Percentiles rank a stretch among this genome's conserved stretches.
These are phyloP conservation scores for Polydrusus cervinus DNA, from an alignment of 2,888 invertebrate species.

Conservation along the genomic window DNA sequence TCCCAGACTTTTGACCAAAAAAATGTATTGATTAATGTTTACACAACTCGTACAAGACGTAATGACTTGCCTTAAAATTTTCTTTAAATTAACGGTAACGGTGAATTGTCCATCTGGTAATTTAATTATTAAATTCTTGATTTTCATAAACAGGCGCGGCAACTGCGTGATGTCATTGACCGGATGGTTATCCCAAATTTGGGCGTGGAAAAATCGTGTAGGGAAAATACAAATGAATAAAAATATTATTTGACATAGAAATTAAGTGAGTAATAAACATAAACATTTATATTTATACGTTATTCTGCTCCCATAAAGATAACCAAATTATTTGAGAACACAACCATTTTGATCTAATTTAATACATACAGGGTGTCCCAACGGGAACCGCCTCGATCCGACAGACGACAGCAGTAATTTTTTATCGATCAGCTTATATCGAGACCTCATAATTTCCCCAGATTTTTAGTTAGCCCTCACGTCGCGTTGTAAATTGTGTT, in stretches of 20 bases:
- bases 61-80: not conserved
- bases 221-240: conserved; percentile 1
- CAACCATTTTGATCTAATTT: too few relatives aligned
- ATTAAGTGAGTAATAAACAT: not conserved
- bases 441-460: too few relatives aligned
- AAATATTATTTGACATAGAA: not conserved
- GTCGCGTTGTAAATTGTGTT: too few relatives aligned
- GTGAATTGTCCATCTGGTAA: conserved; percentile 21
- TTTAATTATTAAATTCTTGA: conserved; percentile 11
- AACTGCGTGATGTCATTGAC: conserved; percentile 33
- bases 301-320: too few relatives aligned
- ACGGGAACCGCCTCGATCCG: too few relatives aligned
- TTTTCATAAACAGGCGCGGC: conserved; percentile 32
- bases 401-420: too few relatives aligned
- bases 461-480: too few relatives aligned
- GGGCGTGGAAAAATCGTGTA: conserved; percentile 14
- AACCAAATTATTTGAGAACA: too few relatives aligned
- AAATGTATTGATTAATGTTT: not conserved
- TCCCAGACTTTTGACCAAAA: too few relatives aligned
- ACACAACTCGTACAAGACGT: not conserved
- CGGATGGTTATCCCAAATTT: conserved; percentile 35
- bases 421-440: too few relatives aligned
- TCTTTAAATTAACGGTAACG: conserved; percentile 1
- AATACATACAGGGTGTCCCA: too few relatives aligned
- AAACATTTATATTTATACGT: too few relatives aligned